Evolutionary conservation across 2,888 invertebrate genomes (phyloP).

Genomic region (Hyalella azteca): DNA sequence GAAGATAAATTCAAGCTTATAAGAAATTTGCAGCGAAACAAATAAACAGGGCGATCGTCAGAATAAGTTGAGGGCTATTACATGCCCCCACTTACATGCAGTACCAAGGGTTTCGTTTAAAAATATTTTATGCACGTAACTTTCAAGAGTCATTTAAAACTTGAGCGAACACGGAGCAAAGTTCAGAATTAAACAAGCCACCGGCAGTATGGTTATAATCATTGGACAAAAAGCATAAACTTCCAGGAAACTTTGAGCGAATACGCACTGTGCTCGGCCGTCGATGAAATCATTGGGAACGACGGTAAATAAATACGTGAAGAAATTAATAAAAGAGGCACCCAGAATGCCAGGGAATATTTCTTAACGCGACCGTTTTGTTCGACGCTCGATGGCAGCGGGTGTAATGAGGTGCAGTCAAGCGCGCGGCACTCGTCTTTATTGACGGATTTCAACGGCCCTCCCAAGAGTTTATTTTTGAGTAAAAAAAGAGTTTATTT

Average conservation of each 20-base stretch:
- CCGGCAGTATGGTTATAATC: conserved; percentile 20
- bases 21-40: neutral
- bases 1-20: no score
- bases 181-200: conserved; percentile 27
- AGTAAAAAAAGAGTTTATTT: no score
- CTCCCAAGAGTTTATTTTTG: no score
- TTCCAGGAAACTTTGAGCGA: neutral
- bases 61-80: neutral
- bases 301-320: neutral
- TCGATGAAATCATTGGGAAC: neutral
- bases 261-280: conserved; percentile 6
- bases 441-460: no score
- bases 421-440: no score
- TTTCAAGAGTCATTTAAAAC: conserved; percentile 34
- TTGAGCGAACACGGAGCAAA: conserved; percentile 15
- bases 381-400: neutral
- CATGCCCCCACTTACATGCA: neutral
- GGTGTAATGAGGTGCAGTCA: no score
- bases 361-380: neutral
- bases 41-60: conserved; percentile 2
- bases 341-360: neutral
- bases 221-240: conserved; percentile 12
- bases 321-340: neutral
- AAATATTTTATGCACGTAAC: conserved; percentile 12
- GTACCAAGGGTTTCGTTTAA: neutral